These are phyloP conservation scores for Trachythela sp. DNA, from an alignment of 64 coral and sea anemone genomes.

Conservation along the genomic window DNA sequence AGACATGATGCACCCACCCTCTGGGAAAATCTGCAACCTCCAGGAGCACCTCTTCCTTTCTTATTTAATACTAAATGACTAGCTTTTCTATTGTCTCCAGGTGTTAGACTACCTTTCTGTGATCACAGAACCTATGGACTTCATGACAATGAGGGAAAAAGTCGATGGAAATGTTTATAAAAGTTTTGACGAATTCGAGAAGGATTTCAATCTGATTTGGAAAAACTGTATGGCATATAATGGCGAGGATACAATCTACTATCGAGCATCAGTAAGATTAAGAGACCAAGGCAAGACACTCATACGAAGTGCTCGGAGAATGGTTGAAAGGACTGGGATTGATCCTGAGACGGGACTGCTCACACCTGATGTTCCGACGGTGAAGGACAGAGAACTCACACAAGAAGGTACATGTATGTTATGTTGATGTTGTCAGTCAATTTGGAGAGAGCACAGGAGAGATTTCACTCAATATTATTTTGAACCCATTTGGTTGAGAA, in stretches of 20 bases:
- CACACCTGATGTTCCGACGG: constrained; percentile 70
- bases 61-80: too few species aligned
- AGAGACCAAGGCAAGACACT: constrained; percentile 89
- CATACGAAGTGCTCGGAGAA: constrained; percentile 75
- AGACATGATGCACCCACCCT: too few species aligned
- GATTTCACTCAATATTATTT: too few species aligned
- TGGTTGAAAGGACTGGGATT: constrained; percentile 83
- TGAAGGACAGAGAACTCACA: constrained; percentile 71
- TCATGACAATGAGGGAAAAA: constrained; percentile 70
- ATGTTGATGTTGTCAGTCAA: not conserved
- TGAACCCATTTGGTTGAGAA: not conserved
- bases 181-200: constrained; percentile 93
- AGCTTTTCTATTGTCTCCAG: constrained; percentile 14
- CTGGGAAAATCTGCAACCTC: too few species aligned
- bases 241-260: constrained; percentile 94
- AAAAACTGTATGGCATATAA: constrained; percentile 81
- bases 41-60: not conserved
- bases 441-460: too few species aligned
- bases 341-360: constrained; percentile 92
- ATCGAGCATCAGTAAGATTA: constrained; percentile 74
- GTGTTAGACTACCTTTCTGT: constrained; percentile 87
- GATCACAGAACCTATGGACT: constrained; percentile 90
- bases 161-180: constrained; percentile 81
- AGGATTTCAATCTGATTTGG: constrained; percentile 76
- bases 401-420: constrained; percentile 66